These are phyloP conservation scores for Nomada lathburiana DNA, from an alignment of 2,888 invertebrate genomes.

Conservation along the genomic window DNA sequence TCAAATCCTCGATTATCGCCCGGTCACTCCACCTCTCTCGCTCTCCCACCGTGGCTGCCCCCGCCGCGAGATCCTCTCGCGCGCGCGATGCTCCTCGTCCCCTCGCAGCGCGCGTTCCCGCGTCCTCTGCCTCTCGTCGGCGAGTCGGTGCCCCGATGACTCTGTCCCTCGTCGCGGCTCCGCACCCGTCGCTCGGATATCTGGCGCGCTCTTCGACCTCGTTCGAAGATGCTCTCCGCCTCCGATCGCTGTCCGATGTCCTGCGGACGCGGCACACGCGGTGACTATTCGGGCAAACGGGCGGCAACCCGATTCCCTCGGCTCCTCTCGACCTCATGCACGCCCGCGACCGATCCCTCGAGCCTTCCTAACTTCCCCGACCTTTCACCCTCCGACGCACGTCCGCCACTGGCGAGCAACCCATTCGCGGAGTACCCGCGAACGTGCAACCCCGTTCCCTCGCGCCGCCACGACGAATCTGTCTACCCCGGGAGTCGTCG, in stretches of 20 bases:
- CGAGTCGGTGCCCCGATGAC: background rate
- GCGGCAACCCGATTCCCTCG: slow-evolving; percentile 56
- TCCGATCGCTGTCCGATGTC: background rate
- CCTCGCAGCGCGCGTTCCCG: background rate
- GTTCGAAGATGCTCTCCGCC: background rate
- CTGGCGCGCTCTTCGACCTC: background rate
- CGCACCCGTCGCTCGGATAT: background rate
- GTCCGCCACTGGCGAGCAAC: slow-evolving; percentile 43
- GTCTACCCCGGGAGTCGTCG: background rate
- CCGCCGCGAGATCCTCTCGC: slow-evolving; percentile 31
- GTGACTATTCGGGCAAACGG: slow-evolving; percentile 41
- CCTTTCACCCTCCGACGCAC: slow-evolving; percentile 38
- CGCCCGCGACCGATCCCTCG: slow-evolving; percentile 45
- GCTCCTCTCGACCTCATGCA: slow-evolving; percentile 56
- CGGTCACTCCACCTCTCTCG: slow-evolving; percentile 76
- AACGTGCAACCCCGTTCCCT: slow-evolving; percentile 43
- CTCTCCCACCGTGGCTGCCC: slow-evolving; percentile 57
- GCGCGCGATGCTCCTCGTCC: background rate
- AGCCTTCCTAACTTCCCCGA: background rate
- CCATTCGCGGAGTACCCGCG: slow-evolving; percentile 34
- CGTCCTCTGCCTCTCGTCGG: background rate
- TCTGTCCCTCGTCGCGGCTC: too few species aligned
- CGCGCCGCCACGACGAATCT: background rate
- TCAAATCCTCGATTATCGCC: slow-evolving; percentile 80
- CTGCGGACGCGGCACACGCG: slow-evolving; percentile 54